Evolutionary conservation across 1,140 invertebrate genomes (phyloP).

Genomic region (Adoxophyes honmai): DNA sequence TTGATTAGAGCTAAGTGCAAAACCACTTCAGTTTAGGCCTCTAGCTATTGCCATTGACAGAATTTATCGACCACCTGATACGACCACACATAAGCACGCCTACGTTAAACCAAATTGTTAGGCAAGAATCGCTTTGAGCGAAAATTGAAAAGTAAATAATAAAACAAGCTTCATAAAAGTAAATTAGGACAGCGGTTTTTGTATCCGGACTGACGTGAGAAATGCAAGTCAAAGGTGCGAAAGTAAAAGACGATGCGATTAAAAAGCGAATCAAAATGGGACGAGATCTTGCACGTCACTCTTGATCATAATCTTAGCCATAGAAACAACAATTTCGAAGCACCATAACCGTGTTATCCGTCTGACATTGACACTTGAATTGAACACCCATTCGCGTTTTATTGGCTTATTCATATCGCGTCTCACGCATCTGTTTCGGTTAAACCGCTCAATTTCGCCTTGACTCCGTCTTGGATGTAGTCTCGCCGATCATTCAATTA

Average conservation of each 20-base stretch:
- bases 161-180: not conserved
- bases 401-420: too few species aligned
- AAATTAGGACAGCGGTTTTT: not conserved
- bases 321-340: not conserved
- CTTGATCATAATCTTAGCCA: too few species aligned
- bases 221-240: too few species aligned
- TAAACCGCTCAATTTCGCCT: not conserved
- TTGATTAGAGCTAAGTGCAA: not conserved
- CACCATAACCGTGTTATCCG: not conserved
- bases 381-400: too few species aligned
- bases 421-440: not conserved
- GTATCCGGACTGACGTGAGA: too few species aligned
- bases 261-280: too few species aligned
- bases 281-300: too few species aligned
- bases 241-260: too few species aligned
- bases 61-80: constrained; percentile 2
- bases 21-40: not conserved
- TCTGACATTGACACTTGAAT: not conserved
- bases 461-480: not conserved
- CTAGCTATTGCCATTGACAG: not conserved
- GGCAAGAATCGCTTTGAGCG: not conserved
- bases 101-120: not conserved
- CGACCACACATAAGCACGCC: not conserved
- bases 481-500: not conserved
- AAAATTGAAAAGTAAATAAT: constrained; percentile 3